Percentiles rank a stretch among this genome's conserved stretches.
Conservation (phyloP, 2,113 vertebrate species). For the Zapus hudsonius region DNA sequence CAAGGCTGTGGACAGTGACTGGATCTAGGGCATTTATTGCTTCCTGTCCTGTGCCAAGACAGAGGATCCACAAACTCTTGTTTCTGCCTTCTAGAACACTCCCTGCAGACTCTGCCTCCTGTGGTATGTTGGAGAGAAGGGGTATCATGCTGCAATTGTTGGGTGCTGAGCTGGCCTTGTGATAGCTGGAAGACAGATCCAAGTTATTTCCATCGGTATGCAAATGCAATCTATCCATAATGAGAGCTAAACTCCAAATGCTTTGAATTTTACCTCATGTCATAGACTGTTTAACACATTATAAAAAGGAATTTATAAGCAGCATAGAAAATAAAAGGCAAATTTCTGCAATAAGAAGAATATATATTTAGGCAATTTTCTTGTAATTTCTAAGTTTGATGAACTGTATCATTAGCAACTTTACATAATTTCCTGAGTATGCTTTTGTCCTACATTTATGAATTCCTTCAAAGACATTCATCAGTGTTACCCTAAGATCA, state of each 20-base stretch:
- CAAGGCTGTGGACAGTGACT: neutral
- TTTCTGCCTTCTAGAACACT: neutral
- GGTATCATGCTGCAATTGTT: neutral
- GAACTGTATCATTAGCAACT: conserved; percentile 18
- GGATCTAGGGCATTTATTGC: neutral
- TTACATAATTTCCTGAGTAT: conserved; percentile 49
- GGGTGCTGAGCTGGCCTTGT: neutral
- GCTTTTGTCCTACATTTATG: conserved; percentile 61
- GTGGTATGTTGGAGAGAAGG: neutral
- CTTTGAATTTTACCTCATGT: conserved; percentile 43
- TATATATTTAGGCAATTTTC: conserved; percentile 31
- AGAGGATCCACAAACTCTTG: neutral
- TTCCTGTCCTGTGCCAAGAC: neutral
- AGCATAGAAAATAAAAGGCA: conserved; percentile 7
- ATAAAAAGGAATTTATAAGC: conserved; percentile 58
- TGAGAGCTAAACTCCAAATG: conserved; percentile 32
- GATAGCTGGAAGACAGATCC: conserved; percentile 26
- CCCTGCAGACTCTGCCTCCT: neutral
- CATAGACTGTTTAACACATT: conserved; percentile 16
- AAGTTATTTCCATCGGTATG: conserved; percentile 53
- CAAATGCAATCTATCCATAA: conserved; percentile 43
- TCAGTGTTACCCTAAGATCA: conserved; percentile 51
- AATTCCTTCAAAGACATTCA: conserved; percentile 50
- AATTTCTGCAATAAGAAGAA: conserved; percentile 18
- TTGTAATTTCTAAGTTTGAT: conserved; percentile 23